Evolutionary conservation across 2,888 invertebrate genomes (phyloP).

Genomic region (Glyphotaelius pellucidus): DNA sequence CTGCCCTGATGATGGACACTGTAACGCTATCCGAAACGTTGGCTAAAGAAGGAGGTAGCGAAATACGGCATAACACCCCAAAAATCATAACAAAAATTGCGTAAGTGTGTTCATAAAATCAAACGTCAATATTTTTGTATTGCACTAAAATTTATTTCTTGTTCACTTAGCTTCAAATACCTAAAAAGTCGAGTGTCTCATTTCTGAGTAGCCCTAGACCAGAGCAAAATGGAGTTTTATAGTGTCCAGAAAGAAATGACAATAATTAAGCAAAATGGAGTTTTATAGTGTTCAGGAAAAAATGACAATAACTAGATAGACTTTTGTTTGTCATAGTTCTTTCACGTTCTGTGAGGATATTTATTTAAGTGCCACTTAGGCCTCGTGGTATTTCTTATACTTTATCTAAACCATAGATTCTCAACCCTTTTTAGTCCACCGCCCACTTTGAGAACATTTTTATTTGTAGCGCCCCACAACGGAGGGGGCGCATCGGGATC

Average conservation of each 20-base stretch:
- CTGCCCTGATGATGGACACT: too few relatives aligned
- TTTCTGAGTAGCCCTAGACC: too few relatives aligned
- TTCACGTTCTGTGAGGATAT: background rate
- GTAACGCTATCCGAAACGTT: too few relatives aligned
- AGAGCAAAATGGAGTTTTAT: background rate
- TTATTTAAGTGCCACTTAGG: background rate
- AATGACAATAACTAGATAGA: background rate
- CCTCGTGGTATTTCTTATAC: background rate
- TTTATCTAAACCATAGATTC: too few relatives aligned
- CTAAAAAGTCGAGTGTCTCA: background rate
- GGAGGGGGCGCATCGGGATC: too few relatives aligned
- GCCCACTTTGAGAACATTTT: too few relatives aligned
- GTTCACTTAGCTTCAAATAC: background rate
- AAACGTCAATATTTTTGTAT: background rate
- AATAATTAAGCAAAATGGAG: background rate
- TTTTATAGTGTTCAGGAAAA: background rate
- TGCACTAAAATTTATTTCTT: background rate
- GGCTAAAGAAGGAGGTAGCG: too few relatives aligned
- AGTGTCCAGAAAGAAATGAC: background rate
- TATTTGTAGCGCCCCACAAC: too few relatives aligned
- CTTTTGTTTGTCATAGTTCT: background rate
- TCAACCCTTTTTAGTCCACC: too few relatives aligned
- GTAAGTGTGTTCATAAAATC: background rate
- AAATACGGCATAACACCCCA: too few relatives aligned
- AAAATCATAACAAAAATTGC: too few relatives aligned